phyloP scores from a whole-genome alignment of 2,888 invertebrate species.

The Cerastis rubricosa region DNA sequence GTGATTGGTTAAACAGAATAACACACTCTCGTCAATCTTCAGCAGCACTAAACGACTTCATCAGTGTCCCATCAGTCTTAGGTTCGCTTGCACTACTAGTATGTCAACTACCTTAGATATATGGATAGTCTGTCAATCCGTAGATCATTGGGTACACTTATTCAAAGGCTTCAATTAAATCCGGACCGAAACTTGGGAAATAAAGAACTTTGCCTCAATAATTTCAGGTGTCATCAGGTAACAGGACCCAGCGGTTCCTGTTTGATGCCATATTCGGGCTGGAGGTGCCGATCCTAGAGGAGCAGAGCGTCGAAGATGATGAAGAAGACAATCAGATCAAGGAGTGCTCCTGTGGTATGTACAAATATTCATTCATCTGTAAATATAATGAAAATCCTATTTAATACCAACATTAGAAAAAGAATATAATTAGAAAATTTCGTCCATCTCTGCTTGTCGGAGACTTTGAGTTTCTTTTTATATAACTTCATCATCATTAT shows the following conservation, averaged over 20 bases:
- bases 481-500: constrained; percentile 11
- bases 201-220: constrained; percentile 8
- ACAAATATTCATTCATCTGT: constrained; percentile 51
- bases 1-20: constrained; percentile 3
- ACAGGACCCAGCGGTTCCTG: constrained; percentile 92
- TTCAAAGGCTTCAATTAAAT: neutral
- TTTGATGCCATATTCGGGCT: constrained; percentile 94
- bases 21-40: constrained; percentile 15
- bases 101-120: neutral
- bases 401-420: neutral
- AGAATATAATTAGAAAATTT: constrained; percentile 6
- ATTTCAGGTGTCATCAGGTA: constrained; percentile 85
- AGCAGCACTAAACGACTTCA: constrained; percentile 1
- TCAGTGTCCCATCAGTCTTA: neutral
- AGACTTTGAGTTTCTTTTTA: constrained; percentile 14
- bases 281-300: constrained; percentile 89
- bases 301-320: constrained; percentile 91
- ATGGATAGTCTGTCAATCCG: neutral
- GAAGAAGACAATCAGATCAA: constrained; percentile 90
- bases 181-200: neutral
- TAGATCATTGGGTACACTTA: no score
- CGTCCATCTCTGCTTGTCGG: no score
- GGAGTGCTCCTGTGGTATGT: constrained; percentile 94
- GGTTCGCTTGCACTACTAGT: neutral
- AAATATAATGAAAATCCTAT: constrained; percentile 15